A percentile compares a stretch with the other conserved stretches of the same genome.
phyloP scores from a whole-genome alignment of 1,140 invertebrate genomes.

The Zaprionus ghesquierei region DNA sequence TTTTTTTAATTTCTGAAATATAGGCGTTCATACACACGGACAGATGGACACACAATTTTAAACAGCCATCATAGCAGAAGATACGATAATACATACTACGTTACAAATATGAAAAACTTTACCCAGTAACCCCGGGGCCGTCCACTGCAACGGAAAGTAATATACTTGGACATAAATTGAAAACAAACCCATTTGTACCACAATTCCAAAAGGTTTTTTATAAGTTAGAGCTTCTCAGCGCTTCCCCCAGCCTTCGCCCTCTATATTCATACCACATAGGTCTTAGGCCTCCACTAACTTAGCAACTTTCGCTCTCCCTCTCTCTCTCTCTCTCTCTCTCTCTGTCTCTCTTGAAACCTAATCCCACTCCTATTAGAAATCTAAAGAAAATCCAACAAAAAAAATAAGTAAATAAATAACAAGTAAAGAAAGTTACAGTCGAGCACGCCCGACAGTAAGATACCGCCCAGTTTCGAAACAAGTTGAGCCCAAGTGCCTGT shows the following conservation, averaged over 20 bases:
- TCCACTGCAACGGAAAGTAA: conserved; percentile 4
- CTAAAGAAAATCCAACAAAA: background rate
- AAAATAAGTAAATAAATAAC: conserved; percentile 18
- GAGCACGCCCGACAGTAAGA: no score
- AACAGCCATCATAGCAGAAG: conserved; percentile 31
- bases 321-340: no score
- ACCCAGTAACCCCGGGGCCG: conserved; percentile 7
- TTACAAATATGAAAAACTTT: background rate
- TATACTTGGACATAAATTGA: no score
- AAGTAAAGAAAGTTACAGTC: no score
- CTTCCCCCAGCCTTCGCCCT: background rate
- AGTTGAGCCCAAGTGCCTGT: no score
- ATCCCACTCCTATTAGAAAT: conserved; percentile 28
- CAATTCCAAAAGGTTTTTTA: background rate
- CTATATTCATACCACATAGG: background rate
- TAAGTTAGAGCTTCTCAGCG: background rate
- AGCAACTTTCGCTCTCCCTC: conserved; percentile 38
- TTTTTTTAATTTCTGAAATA: no score
- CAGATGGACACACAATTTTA: no score
- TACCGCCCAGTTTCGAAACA: no score
- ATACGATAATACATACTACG: background rate
- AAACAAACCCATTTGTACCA: conserved; percentile 10
- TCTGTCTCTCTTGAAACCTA: conserved; percentile 31
- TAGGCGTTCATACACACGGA: no score
- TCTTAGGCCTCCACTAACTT: conserved; percentile 37